Conservation (phyloP, 1,140 invertebrate genomes). For the Trissolcus basalis region DNA sequence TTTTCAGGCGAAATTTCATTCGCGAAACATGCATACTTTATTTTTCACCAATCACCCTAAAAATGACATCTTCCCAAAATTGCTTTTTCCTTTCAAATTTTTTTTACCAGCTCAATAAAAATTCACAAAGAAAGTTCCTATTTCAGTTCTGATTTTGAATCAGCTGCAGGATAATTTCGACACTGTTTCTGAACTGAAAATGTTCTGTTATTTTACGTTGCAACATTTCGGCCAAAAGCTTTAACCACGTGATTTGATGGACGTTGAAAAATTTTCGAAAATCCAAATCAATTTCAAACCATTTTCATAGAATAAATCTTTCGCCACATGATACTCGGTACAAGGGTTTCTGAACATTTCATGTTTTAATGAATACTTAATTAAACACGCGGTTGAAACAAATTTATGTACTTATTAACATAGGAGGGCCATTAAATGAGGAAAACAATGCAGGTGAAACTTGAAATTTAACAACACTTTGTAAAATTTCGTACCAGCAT, state of each 20-base stretch:
- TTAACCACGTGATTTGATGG: too few relatives aligned
- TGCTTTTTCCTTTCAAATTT: neutral
- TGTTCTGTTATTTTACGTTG: too few relatives aligned
- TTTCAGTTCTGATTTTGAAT: too few relatives aligned
- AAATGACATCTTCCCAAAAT: neutral
- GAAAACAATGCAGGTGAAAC: constrained; percentile 51
- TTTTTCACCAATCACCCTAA: too few relatives aligned
- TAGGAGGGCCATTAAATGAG: constrained; percentile 48
- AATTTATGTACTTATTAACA: constrained; percentile 56
- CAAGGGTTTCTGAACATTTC: constrained; percentile 43
- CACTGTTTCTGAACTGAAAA: too few relatives aligned
- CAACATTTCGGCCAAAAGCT: too few relatives aligned
- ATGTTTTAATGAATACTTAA: constrained; percentile 58
- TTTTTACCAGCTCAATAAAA: too few relatives aligned
- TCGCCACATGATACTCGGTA: constrained; percentile 37
- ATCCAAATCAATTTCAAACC: constrained; percentile 47
- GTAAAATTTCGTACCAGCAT: constrained; percentile 28
- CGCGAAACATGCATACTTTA: neutral
- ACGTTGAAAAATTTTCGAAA: constrained; percentile 13
- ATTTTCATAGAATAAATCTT: constrained; percentile 47
- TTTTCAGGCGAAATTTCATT: constrained; percentile 16
- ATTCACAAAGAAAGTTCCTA: too few relatives aligned
- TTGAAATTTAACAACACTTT: constrained; percentile 46
- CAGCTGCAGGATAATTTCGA: too few relatives aligned
- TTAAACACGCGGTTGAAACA: constrained; percentile 49